Evolutionary conservation across 53 echinoderm and acorn worm genomes (phyloP).

Genomic region (Crossaster papposus): DNA sequence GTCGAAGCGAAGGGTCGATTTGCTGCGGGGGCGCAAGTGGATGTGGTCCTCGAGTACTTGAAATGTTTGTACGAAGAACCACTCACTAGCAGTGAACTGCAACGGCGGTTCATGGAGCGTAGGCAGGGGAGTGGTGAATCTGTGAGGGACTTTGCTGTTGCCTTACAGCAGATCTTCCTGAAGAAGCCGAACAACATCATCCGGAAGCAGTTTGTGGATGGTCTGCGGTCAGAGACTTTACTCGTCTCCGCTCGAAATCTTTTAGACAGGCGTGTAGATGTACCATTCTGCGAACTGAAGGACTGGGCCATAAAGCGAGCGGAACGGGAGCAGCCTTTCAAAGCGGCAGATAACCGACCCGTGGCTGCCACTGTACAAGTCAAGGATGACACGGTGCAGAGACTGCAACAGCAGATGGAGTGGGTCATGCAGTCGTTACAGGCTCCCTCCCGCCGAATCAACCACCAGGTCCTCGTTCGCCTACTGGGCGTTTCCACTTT

Average conservation of each 20-base stretch:
- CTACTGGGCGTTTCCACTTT: background rate
- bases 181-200: background rate
- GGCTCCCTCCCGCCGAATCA: background rate
- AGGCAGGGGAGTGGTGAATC: background rate
- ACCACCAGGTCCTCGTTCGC: background rate
- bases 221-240: background rate
- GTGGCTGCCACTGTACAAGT: background rate
- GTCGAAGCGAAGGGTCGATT: background rate
- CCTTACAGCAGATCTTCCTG: conserved; percentile 9
- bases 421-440: background rate
- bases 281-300: background rate
- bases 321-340: background rate
- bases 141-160: background rate
- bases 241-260: conserved; percentile 7
- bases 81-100: background rate
- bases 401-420: background rate
- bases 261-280: background rate
- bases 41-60: background rate
- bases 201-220: conserved; percentile 2
- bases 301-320: conserved; percentile 9
- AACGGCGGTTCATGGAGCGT: background rate
- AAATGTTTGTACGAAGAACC: background rate
- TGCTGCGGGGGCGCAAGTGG: background rate
- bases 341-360: background rate
- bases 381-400: background rate